These are phyloP conservation scores for Paguma larvata DNA, from an alignment of 2,797 vertebrate species.

Conservation along the genomic window DNA sequence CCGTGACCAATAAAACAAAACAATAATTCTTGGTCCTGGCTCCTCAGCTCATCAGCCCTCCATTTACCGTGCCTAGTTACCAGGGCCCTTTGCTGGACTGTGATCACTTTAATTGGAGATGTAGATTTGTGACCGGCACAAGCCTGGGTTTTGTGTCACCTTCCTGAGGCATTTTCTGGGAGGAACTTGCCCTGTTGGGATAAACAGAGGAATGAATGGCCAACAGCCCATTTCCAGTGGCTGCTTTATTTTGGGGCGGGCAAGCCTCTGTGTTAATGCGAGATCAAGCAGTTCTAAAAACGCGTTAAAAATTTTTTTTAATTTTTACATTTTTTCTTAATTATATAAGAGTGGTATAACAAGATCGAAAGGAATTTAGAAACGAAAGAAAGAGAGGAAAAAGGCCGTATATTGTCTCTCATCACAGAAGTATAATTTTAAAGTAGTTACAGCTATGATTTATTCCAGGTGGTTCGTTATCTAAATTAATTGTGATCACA, in stretches of 20 bases:
- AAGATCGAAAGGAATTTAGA: constrained; percentile 19
- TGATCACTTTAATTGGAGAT: background rate
- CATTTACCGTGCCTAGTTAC: background rate
- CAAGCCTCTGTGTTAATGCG: background rate
- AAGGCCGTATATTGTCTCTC: background rate
- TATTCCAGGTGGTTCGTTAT: constrained; percentile 3
- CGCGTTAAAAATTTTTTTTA: background rate
- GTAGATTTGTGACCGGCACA: background rate
- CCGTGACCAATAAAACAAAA: background rate
- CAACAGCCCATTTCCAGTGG: background rate
- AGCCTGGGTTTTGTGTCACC: background rate
- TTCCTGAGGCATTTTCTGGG: constrained; percentile 1
- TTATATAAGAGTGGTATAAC: background rate
- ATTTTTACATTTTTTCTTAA: background rate
- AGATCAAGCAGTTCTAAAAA: background rate
- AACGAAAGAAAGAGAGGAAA: background rate
- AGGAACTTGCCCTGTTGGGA: constrained; percentile 6
- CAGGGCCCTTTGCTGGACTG: background rate
- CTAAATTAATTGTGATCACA: constrained; percentile 16
- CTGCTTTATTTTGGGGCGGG: background rate
- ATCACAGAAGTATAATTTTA: background rate
- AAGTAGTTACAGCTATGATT: background rate
- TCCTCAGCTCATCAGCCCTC: background rate
- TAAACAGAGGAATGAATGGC: background rate
- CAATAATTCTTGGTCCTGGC: fast-evolving